Percentiles rank a stretch among this genome's conserved stretches.
Evolutionary conservation across 2,797 vertebrate species (phyloP).

Genomic region (Phalloptychus januarius): DNA sequence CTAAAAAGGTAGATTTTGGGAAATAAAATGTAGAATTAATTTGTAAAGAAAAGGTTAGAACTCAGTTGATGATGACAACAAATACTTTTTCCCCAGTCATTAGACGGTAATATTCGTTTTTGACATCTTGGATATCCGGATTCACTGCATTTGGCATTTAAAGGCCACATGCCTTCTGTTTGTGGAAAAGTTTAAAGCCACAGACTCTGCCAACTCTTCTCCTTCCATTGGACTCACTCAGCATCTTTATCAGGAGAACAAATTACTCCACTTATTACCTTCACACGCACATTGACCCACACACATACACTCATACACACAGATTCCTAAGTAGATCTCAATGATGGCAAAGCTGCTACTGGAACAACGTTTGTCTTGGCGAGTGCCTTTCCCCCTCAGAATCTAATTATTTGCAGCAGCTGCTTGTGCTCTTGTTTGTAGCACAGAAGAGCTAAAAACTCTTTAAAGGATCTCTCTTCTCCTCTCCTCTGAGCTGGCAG

Average conservation of each 20-base stretch:
- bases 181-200: constrained; percentile 34
- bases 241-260: constrained; percentile 35
- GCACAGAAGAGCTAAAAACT: constrained; percentile 69
- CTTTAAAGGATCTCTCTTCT: constrained; percentile 67
- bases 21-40: neutral
- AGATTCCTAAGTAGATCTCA: constrained; percentile 39
- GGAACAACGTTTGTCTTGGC: constrained; percentile 84
- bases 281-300: constrained; percentile 20
- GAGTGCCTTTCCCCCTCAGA: constrained; percentile 48
- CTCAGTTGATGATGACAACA: neutral
- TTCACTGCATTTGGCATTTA: constrained; percentile 44
- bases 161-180: constrained; percentile 10
- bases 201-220: constrained; percentile 12
- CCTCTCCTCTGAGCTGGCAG: constrained; percentile 51
- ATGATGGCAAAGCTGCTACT: constrained; percentile 72
- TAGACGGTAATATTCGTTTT: constrained; percentile 11
- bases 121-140: constrained; percentile 48
- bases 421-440: constrained; percentile 77
- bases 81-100: constrained; percentile 33
- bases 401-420: constrained; percentile 81
- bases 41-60: neutral
- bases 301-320: constrained; percentile 14
- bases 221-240: constrained; percentile 29
- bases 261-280: constrained; percentile 34
- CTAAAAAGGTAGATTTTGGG: neutral